Evolutionary conservation across 2,888 invertebrate species (phyloP).

Genomic region (Chrysolina americana): DNA sequence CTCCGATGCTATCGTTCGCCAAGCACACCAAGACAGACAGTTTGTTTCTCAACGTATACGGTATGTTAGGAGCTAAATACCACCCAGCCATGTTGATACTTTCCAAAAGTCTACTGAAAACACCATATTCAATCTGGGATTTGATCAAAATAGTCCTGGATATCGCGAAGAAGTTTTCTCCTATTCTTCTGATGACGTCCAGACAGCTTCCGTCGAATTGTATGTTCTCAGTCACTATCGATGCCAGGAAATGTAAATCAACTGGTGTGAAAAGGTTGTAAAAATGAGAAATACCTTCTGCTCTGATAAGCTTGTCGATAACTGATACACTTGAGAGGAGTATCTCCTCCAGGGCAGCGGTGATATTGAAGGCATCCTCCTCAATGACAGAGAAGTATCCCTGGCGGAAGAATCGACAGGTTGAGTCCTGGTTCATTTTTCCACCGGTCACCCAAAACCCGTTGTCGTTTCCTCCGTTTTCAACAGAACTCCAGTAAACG

Average conservation of each 20-base stretch:
- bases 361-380: conserved; percentile 25
- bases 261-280: conserved; percentile 37
- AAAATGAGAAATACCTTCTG: conserved; percentile 40
- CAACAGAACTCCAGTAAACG: not conserved
- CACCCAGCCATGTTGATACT: conserved; percentile 13
- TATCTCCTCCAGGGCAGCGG: conserved; percentile 31
- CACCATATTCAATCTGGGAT: conserved; percentile 29
- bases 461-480: not conserved
- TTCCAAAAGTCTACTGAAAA: conserved; percentile 14
- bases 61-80: not conserved
- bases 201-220: conserved; percentile 26
- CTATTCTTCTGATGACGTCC: conserved; percentile 29
- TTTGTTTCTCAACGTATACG: conserved; percentile 9
- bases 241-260: conserved; percentile 40
- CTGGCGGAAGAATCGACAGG: not conserved
- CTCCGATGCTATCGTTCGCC: not conserved
- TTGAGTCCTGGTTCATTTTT: conserved; percentile 1
- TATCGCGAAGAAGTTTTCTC: conserved; percentile 41
- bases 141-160: conserved; percentile 16
- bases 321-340: conserved; percentile 20
- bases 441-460: not conserved
- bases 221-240: conserved; percentile 33
- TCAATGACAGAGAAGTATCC: conserved; percentile 1
- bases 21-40: conserved; percentile 21
- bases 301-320: conserved; percentile 34